Evolutionary conservation across 2,888 invertebrate species (phyloP).

Genomic region (Cyrtodaria siliqua): DNA sequence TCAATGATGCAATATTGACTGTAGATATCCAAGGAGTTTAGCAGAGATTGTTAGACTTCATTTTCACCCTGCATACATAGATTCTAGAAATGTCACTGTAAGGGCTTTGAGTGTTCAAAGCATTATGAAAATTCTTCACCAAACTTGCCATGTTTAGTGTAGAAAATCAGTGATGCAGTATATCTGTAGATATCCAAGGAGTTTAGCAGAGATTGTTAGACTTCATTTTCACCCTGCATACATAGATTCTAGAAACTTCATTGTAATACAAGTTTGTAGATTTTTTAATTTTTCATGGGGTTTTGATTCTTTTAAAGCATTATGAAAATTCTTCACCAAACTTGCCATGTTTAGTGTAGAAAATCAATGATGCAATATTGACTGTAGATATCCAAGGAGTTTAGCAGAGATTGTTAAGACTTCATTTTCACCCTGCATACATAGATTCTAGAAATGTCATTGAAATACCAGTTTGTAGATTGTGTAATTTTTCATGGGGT

Average conservation of each 20-base stretch:
- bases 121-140: neutral
- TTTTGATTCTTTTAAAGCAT: too few relatives aligned
- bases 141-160: neutral
- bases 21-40: constrained; percentile 56
- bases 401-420: neutral
- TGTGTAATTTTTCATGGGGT: neutral
- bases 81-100: neutral
- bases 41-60: constrained; percentile 1
- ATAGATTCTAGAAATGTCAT: too few relatives aligned
- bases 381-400: constrained; percentile 41
- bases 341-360: constrained; percentile 38
- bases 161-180: constrained; percentile 15
- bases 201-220: neutral
- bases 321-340: constrained; percentile 52
- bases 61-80: constrained; percentile 32
- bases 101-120: neutral
- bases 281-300: too few relatives aligned
- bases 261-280: too few relatives aligned
- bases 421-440: constrained; percentile 15
- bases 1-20: constrained; percentile 55
- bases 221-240: constrained; percentile 15
- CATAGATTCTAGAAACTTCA: too few relatives aligned
- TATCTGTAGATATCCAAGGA: constrained; percentile 59
- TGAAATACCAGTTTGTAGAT: too few relatives aligned
- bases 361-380: constrained; percentile 64